Conservation (phyloP, 2,797 vertebrate species). For the Acropternis orthonyx region DNA sequence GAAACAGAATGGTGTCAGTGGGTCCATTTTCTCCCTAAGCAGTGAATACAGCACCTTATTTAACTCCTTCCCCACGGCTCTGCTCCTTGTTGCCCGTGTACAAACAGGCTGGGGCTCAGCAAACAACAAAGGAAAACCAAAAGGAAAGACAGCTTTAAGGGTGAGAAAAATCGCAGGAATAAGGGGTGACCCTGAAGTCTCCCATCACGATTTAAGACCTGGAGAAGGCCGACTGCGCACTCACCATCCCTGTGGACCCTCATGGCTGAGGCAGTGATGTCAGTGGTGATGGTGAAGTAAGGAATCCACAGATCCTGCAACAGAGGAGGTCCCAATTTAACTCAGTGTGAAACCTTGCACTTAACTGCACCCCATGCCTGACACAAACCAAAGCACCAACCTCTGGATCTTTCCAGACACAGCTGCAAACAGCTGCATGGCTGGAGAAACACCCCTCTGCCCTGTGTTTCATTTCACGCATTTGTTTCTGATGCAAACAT, state of each 20-base stretch:
- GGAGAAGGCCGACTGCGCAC: neutral
- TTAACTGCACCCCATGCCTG: neutral
- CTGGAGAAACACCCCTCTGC: neutral
- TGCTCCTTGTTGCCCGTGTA: neutral
- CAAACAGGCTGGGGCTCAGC: neutral
- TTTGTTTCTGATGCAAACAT: neutral
- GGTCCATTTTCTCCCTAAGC: neutral
- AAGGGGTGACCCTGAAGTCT: neutral
- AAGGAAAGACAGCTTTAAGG: neutral
- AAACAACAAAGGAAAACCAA: neutral
- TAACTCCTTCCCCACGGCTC: neutral
- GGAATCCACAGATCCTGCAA: constrained; percentile 92
- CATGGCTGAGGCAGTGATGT: constrained; percentile 93
- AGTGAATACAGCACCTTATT: neutral
- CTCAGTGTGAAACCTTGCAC: neutral
- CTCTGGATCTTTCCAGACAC: neutral
- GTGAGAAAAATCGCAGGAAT: neutral
- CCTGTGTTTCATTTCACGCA: too few species aligned
- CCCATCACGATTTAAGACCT: too few species aligned
- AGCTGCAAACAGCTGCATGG: neutral
- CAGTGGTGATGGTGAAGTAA: constrained; percentile 91
- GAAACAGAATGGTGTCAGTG: neutral
- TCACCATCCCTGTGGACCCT: constrained; percentile 90
- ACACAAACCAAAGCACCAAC: neutral
- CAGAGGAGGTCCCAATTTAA: neutral